Evolutionary conservation across 2,888 invertebrate species (phyloP).

Genomic region (Tortrix viridana): DNA sequence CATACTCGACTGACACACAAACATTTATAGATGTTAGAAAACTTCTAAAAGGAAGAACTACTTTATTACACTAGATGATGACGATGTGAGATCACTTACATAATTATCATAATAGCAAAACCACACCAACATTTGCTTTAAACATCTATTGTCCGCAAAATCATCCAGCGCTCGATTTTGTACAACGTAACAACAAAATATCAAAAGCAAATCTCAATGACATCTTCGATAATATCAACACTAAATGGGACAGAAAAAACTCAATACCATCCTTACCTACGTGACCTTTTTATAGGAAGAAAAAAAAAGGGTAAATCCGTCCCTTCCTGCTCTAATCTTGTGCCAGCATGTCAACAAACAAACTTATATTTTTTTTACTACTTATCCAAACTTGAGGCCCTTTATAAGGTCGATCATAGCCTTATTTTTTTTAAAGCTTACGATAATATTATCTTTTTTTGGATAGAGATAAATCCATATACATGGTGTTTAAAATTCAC

Average conservation of each 20-base stretch:
- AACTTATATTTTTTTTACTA: conserved; percentile 27
- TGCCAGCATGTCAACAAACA: conserved; percentile 32
- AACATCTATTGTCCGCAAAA: too few relatives aligned
- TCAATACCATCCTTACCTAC: conserved; percentile 18
- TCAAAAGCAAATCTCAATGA: conserved; percentile 21
- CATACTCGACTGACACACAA: too few relatives aligned
- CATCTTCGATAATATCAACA: conserved; percentile 28
- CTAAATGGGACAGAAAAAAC: conserved; percentile 31
- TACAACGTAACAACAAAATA: conserved; percentile 3
- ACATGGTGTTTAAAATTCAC: conserved; percentile 6
- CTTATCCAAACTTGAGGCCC: conserved; percentile 12
- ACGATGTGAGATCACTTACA: too few relatives aligned
- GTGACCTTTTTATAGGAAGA: conserved; percentile 31
- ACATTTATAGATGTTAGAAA: too few relatives aligned
- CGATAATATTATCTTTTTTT: conserved; percentile 19
- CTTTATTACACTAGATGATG: too few relatives aligned
- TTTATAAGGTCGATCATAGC: conserved; percentile 7
- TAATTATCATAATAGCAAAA: too few relatives aligned
- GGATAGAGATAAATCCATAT: neutral
- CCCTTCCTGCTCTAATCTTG: conserved; percentile 37
- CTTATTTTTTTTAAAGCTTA: conserved; percentile 25
- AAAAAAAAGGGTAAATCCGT: conserved; percentile 36
- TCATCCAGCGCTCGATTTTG: neutral
- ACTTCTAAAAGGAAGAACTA: too few relatives aligned
- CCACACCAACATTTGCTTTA: too few relatives aligned